Conservation (phyloP, 92 coral and sea anemone species). For the Actinernus sp. region DNA sequence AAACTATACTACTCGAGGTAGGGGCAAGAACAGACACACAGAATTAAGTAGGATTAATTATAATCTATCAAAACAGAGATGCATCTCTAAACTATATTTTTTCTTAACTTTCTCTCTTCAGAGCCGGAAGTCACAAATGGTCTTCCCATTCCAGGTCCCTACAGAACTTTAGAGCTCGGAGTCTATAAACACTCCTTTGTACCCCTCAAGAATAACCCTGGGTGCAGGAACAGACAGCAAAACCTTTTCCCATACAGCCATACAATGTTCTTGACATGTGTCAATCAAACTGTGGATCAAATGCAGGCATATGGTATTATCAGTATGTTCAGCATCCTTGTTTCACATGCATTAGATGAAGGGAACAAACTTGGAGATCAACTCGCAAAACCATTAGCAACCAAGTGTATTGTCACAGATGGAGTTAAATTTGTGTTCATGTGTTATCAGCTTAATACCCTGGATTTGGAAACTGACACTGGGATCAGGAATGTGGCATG, state of each 20-base stretch:
- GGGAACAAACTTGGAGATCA: slow-evolving; percentile 58
- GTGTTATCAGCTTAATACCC: slow-evolving; percentile 82
- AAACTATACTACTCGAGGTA: too few species aligned
- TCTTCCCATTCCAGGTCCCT: neutral
- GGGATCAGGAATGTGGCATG: slow-evolving; percentile 85
- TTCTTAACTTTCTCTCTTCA: too few species aligned
- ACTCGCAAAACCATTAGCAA: slow-evolving; percentile 59
- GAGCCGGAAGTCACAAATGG: neutral
- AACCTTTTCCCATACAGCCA: neutral
- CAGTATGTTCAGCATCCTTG: neutral
- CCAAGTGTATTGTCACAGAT: slow-evolving; percentile 74
- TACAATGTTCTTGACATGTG: neutral
- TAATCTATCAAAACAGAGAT: too few species aligned
- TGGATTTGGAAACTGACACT: slow-evolving; percentile 53
- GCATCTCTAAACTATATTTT: too few species aligned
- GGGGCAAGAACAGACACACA: too few species aligned
- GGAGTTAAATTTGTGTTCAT: slow-evolving; percentile 66
- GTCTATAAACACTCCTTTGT: neutral
- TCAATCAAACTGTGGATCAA: neutral
- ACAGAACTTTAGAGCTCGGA: neutral
- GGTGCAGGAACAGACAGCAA: slow-evolving; percentile 1
- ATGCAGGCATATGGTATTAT: neutral
- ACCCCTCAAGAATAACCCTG: slow-evolving; percentile 1
- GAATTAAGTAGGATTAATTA: too few species aligned
- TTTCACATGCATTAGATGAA: neutral